phyloP scores from a whole-genome alignment of 2,888 invertebrate species.

The Tholera decimalis region DNA sequence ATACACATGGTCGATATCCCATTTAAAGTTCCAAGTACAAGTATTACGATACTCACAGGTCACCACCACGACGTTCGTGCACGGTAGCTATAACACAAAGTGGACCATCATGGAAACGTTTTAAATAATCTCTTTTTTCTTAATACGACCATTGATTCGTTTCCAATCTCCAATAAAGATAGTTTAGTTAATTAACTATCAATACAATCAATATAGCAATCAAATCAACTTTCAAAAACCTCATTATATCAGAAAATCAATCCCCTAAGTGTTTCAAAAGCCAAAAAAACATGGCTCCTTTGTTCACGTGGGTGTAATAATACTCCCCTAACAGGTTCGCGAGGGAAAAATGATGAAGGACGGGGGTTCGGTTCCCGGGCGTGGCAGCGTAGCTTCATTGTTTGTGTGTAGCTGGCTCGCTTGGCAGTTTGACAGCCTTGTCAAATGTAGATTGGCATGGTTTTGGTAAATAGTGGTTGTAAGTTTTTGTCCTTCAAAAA shows the following conservation, averaged over 20 bases:
- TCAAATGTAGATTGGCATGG: conserved; percentile 39
- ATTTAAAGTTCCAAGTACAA: no score
- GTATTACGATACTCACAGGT: no score
- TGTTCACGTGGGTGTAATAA: conserved; percentile 54
- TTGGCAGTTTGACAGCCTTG: conserved; percentile 51
- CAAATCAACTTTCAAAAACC: conserved; percentile 30
- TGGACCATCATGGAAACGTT: neutral
- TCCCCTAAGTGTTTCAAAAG: conserved; percentile 44
- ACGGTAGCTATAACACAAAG: neutral
- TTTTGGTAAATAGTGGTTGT: neutral
- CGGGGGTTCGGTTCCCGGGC: conserved; percentile 47
- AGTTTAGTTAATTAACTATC: conserved; percentile 27
- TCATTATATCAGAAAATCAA: conserved; percentile 44
- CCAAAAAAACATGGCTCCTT: conserved; percentile 34
- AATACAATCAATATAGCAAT: conserved; percentile 10
- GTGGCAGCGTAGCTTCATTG: conserved; percentile 43
- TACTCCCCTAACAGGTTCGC: conserved; percentile 49
- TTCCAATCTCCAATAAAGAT: conserved; percentile 7
- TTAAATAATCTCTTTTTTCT: neutral
- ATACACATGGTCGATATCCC: no score
- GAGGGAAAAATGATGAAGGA: conserved; percentile 51
- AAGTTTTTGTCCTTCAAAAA: neutral
- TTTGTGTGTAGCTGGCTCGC: conserved; percentile 39
- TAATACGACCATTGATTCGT: neutral
- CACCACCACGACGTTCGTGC: neutral